A percentile compares a stretch with the other conserved stretches of the same genome.
phyloP scores from a whole-genome alignment of 2,113 vertebrate species.

The Cricetomys ansorgei region DNA sequence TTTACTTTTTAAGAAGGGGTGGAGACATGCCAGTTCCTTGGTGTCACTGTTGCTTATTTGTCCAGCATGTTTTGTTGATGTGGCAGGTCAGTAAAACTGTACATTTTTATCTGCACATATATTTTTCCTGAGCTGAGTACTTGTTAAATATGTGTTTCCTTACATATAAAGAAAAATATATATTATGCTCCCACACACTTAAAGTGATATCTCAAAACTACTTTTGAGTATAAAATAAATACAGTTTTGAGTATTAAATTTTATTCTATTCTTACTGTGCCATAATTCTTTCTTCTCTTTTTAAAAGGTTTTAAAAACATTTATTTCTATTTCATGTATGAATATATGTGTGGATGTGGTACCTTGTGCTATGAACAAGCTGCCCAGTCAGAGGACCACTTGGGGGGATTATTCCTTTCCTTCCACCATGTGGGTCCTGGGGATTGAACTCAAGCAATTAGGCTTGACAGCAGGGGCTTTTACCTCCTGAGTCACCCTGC shows the following conservation, averaged over 20 bases:
- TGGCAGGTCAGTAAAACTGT: conserved; percentile 20
- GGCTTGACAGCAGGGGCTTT: not conserved
- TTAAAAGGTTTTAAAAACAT: not conserved
- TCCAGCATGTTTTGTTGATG: conserved; percentile 30
- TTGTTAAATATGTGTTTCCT: not conserved
- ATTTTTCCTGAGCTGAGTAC: conserved; percentile 26
- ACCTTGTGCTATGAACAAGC: too few species aligned
- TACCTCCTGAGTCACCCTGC: not conserved
- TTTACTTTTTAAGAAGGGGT: not conserved
- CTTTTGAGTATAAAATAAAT: conserved; percentile 39
- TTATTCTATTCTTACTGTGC: conserved; percentile 28
- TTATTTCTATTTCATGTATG: not conserved
- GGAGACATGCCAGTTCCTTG: not conserved
- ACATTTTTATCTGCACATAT: not conserved
- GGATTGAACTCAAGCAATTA: not conserved
- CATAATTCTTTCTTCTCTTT: not conserved
- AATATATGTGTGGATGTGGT: not conserved
- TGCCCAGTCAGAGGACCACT: not conserved
- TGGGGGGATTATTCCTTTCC: not conserved
- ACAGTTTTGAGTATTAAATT: conserved; percentile 44
- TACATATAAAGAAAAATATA: not conserved
- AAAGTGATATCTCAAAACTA: conserved; percentile 22
- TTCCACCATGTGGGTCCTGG: not conserved
- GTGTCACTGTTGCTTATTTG: conserved; percentile 7
- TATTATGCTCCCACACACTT: not conserved